phyloP scores from a whole-genome alignment of 2,888 invertebrate genomes.

The Tyria jacobaeae region DNA sequence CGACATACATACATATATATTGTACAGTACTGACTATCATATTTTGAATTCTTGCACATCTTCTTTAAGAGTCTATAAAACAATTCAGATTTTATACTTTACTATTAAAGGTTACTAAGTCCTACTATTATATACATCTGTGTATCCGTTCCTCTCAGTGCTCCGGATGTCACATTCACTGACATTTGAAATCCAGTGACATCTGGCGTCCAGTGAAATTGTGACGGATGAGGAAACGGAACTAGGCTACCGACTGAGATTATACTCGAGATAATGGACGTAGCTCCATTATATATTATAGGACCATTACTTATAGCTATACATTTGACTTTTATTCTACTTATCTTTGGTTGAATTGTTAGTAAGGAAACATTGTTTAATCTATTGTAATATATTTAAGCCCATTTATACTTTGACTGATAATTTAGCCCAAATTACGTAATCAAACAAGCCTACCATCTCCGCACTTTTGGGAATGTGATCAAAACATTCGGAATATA shows the following conservation, averaged over 20 bases:
- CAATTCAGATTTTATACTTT: too few relatives aligned
- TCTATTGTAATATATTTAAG: not conserved
- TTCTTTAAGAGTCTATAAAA: not conserved
- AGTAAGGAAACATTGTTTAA: not conserved
- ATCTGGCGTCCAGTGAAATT: constrained; percentile 26
- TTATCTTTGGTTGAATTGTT: not conserved
- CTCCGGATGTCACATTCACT: constrained; percentile 10
- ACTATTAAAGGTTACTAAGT: too few relatives aligned
- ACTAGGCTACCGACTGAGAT: constrained; percentile 15
- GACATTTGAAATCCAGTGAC: constrained; percentile 33
- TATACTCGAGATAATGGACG: constrained; percentile 18
- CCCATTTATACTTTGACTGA: too few relatives aligned
- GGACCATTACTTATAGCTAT: not conserved
- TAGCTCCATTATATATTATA: constrained; percentile 4
- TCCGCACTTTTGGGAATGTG: too few relatives aligned
- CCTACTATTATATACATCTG: not conserved
- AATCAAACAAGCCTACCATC: too few relatives aligned
- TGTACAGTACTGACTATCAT: too few relatives aligned
- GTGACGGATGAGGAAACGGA: constrained; percentile 26
- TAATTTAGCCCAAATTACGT: too few relatives aligned
- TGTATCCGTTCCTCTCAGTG: not conserved
- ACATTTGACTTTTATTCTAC: not conserved
- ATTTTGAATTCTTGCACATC: too few relatives aligned
- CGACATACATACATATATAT: too few relatives aligned
- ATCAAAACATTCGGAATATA: too few relatives aligned